Evolutionary conservation across 1,140 invertebrate species (phyloP).

Genomic region (Ceratitis capitata): DNA sequence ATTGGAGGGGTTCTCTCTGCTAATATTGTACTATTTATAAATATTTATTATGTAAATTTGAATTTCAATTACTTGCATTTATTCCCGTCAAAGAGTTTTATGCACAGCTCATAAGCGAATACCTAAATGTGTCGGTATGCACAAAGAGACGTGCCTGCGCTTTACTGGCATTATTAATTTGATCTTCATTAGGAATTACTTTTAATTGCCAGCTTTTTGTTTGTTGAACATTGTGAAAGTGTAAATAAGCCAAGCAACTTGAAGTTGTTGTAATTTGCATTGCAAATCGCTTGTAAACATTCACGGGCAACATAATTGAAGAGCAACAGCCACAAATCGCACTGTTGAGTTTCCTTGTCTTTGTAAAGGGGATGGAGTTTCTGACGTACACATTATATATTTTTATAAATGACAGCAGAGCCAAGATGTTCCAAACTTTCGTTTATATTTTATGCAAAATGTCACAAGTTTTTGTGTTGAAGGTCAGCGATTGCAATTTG

Average conservation of each 20-base stretch:
- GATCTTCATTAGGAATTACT: conserved; percentile 28
- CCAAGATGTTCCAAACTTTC: too few species aligned
- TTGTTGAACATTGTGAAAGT: neutral
- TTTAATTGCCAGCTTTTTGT: neutral
- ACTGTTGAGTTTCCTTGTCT: too few species aligned
- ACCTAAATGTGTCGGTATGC: neutral
- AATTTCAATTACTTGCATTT: neutral
- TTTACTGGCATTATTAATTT: neutral
- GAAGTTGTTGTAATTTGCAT: conserved; percentile 25
- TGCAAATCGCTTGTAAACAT: conserved; percentile 30
- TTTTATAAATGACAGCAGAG: too few species aligned
- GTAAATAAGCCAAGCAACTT: conserved; percentile 6
- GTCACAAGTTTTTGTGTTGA: too few species aligned
- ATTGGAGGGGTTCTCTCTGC: too few species aligned
- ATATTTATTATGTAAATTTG: neutral
- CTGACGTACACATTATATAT: too few species aligned
- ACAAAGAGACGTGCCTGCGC: neutral
- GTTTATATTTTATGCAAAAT: too few species aligned
- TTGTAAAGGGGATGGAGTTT: too few species aligned
- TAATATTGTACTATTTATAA: too few species aligned
- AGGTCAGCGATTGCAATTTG: too few species aligned
- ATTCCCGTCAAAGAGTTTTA: neutral
- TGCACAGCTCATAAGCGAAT: neutral
- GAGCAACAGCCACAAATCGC: too few species aligned
- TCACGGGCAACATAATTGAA: neutral